Conservation (phyloP, 2,888 invertebrate species). For the Oconnorella tubifera region DNA sequence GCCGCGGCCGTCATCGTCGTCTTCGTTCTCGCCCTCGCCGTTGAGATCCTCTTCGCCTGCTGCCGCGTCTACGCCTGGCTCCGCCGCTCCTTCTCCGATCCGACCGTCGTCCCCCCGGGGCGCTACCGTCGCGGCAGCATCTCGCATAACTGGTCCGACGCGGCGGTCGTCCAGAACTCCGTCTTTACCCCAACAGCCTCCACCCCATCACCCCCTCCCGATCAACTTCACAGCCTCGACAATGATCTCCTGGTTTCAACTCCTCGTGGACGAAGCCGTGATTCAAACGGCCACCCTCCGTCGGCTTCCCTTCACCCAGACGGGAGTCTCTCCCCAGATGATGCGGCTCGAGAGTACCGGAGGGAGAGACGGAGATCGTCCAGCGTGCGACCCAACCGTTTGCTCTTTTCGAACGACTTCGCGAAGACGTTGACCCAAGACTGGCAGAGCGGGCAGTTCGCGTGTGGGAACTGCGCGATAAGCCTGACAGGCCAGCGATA, state of each 20-base stretch:
- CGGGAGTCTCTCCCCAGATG: neutral
- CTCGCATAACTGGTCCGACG: conserved; percentile 29
- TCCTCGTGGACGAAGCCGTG: neutral
- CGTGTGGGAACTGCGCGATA: conserved; percentile 21
- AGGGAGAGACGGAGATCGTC: conserved; percentile 15
- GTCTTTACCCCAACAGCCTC: neutral
- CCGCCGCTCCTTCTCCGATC: conserved; percentile 22
- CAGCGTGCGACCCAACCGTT: conserved; percentile 14
- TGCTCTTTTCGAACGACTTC: conserved; percentile 21
- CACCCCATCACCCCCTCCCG: conserved; percentile 1
- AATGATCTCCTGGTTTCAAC: neutral
- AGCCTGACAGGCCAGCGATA: conserved; percentile 24
- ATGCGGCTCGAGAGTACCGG: neutral
- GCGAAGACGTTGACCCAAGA: conserved; percentile 19
- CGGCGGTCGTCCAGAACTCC: conserved; percentile 12
- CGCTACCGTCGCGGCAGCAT: conserved; percentile 26
- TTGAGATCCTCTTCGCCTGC: conserved; percentile 28
- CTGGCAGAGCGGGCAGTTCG: conserved; percentile 27
- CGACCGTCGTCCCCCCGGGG: conserved; percentile 27
- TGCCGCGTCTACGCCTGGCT: conserved; percentile 22
- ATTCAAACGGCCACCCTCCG: neutral
- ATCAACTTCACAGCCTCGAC: conserved; percentile 3
- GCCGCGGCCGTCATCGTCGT: conserved; percentile 25
- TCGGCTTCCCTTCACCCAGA: neutral
- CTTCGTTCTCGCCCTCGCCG: conserved; percentile 27